Percentiles rank a stretch among this genome's conserved stretches.
phyloP scores from a whole-genome alignment of 2,113 vertebrate genomes.

The Nannospalax galili region DNA sequence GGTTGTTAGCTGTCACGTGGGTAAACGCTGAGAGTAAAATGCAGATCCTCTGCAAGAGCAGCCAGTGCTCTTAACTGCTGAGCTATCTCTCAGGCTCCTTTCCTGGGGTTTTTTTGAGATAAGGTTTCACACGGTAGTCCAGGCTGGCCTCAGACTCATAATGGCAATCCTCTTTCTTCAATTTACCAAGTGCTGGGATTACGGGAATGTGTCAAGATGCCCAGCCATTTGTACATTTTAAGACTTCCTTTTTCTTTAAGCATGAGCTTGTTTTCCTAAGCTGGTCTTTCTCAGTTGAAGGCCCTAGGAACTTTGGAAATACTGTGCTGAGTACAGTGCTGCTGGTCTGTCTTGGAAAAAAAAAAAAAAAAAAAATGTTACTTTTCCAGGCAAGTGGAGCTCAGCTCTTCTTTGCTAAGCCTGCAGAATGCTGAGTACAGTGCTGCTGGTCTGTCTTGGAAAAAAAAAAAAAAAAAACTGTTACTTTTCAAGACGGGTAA shows the following conservation, averaged over 20 bases:
- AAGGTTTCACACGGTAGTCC: background rate
- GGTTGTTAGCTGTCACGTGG: too few species aligned
- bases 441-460: background rate
- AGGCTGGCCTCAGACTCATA: background rate
- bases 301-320: background rate
- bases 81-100: too few species aligned
- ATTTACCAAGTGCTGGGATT: background rate
- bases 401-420: too few species aligned
- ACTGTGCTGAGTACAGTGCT: background rate
- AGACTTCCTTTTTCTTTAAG: background rate
- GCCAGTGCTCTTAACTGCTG: too few species aligned
- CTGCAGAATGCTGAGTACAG: background rate
- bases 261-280: background rate
- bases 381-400: too few species aligned
- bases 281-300: background rate
- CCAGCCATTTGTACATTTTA: background rate
- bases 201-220: background rate
- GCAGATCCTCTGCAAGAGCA: too few species aligned
- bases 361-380: too few species aligned
- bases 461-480: too few species aligned
- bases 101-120: background rate
- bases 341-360: background rate
- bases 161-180: background rate
- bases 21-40: too few species aligned
- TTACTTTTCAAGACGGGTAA: slow-evolving; percentile 5